Percentiles rank a stretch among this genome's conserved stretches.
These are phyloP conservation scores for Erythrolamprus reginae DNA, from an alignment of 2,113 vertebrate species.

Conservation along the genomic window DNA sequence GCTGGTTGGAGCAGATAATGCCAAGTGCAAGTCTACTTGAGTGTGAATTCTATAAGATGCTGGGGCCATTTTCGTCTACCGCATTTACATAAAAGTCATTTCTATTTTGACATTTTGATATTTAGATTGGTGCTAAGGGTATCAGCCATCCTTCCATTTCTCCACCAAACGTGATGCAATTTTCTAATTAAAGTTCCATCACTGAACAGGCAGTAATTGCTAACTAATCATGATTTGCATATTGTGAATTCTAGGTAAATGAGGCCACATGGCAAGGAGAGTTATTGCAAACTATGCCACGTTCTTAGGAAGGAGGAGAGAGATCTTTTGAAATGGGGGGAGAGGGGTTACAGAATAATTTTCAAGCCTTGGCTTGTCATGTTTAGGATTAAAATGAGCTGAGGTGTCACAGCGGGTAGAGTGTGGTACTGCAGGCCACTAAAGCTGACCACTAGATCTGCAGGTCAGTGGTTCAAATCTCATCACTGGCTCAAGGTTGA, in stretches of 20 bases:
- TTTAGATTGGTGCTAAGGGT: not conserved
- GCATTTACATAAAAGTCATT: not conserved
- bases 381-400: not conserved
- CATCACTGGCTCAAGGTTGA: too few species aligned
- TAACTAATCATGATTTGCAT: not conserved
- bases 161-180: not conserved
- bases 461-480: too few species aligned
- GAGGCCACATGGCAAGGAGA: not conserved
- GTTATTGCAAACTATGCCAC: not conserved
- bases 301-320: not conserved
- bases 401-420: too few species aligned
- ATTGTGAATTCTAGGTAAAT: not conserved
- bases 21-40: slow-evolving; percentile 43
- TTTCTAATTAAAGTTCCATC: not conserved
- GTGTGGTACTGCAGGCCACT: too few species aligned
- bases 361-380: not conserved
- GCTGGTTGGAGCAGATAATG: slow-evolving; percentile 50
- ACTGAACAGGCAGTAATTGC: not conserved
- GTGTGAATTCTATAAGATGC: slow-evolving; percentile 49
- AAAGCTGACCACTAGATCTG: too few species aligned
- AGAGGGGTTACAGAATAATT: not conserved
- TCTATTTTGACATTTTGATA: not conserved
- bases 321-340: not conserved
- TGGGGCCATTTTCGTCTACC: slow-evolving; percentile 8
- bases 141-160: not conserved